A percentile compares a stretch with the other conserved stretches of the same genome.
Evolutionary conservation across 2,113 vertebrate genomes (phyloP).

Genomic region (Ophiodon elongatus): DNA sequence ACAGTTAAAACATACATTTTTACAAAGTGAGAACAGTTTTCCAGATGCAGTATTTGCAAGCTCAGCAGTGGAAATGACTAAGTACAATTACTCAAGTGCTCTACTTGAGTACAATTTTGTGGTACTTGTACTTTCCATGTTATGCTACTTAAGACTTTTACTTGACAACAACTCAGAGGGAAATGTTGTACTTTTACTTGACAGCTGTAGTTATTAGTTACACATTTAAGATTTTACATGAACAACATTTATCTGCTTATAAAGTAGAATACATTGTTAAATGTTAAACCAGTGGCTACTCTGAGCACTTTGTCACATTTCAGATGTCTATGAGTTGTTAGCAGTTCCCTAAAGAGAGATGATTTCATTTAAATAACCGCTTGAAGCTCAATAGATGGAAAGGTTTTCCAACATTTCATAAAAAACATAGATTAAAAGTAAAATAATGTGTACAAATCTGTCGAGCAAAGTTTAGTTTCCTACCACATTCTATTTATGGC

Average conservation of each 20-base stretch:
- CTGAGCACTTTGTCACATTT: neutral
- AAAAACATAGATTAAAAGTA: neutral
- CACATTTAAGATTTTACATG: no score
- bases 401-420: neutral
- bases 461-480: neutral
- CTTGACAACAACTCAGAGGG: neutral
- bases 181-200: neutral
- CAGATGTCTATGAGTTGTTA: neutral
- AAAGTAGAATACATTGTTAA: neutral
- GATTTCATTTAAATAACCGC: neutral
- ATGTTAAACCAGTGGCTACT: neutral
- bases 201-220: neutral
- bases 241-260: neutral
- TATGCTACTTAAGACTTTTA: neutral
- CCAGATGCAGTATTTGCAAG: neutral
- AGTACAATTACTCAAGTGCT: neutral
- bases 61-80: neutral
- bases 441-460: neutral
- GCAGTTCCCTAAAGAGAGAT: neutral
- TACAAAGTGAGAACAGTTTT: neutral
- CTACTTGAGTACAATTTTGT: neutral
- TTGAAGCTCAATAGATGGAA: neutral
- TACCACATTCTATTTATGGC: neutral
- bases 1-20: neutral
- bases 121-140: slow-evolving; percentile 1